Evolutionary conservation across 2,888 invertebrate species (phyloP).

Genomic region (Pterostichus madidus): DNA sequence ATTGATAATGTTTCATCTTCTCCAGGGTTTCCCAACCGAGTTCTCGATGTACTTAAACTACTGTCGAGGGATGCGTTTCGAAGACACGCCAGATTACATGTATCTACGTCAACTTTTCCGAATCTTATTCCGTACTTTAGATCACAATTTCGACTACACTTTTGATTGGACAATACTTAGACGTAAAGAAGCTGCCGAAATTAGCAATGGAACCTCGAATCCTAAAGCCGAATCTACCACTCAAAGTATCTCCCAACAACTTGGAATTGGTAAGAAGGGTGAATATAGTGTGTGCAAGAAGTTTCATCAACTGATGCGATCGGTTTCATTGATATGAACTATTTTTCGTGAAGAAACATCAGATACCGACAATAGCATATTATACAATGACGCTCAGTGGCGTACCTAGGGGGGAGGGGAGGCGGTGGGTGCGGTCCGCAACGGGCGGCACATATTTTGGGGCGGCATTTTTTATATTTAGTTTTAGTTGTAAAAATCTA

Average conservation of each 20-base stretch:
- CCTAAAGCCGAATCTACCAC: conserved; percentile 71
- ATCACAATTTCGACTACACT: conserved; percentile 93
- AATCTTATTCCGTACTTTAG: conserved; percentile 92
- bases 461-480: too few relatives aligned
- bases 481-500: too few relatives aligned
- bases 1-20: conserved; percentile 67
- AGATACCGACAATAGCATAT: too few relatives aligned
- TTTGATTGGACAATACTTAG: conserved; percentile 98
- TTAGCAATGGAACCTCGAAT: conserved; percentile 74
- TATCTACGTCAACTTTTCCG: conserved; percentile 97
- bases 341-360: too few relatives aligned
- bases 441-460: too few relatives aligned
- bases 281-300: neutral
- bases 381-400: too few relatives aligned
- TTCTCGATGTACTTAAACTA: conserved; percentile 98
- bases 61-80: conserved; percentile 97
- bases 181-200: conserved; percentile 86
- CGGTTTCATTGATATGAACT: too few relatives aligned
- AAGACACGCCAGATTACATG: conserved; percentile 99
- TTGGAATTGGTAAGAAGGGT: conserved; percentile 39
- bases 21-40: conserved; percentile 95
- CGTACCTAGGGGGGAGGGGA: too few relatives aligned
- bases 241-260: conserved; percentile 59
- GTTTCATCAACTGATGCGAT: neutral
- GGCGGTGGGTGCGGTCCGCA: too few relatives aligned